Percentiles rank a stretch among this genome's conserved stretches.
Evolutionary conservation across 2,113 vertebrate species (phyloP).

Genomic region (Willisornis vidua): DNA sequence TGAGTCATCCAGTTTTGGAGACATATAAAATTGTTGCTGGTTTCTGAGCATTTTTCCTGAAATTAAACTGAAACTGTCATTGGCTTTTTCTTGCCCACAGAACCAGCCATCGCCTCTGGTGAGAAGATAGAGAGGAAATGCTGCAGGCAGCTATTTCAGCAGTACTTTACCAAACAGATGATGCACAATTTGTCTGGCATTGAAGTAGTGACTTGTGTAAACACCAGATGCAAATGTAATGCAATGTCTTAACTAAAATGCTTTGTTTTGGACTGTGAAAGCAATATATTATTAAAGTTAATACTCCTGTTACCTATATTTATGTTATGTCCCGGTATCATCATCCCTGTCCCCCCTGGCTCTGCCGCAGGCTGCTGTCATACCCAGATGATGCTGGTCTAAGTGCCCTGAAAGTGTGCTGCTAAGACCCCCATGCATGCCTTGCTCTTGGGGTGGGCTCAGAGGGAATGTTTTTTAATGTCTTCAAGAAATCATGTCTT

Average conservation of each 20-base stretch:
- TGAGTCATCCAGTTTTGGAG: neutral
- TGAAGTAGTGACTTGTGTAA: slow-evolving; percentile 33
- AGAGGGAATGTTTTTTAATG: neutral
- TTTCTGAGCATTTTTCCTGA: slow-evolving; percentile 5
- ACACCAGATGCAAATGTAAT: slow-evolving; percentile 45
- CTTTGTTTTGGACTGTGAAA: neutral
- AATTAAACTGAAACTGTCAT: neutral
- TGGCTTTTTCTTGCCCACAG: neutral
- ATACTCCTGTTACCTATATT: neutral
- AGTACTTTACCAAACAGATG: slow-evolving; percentile 14
- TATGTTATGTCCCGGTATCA: neutral
- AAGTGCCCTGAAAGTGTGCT: neutral
- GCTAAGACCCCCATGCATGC: fast-evolving
- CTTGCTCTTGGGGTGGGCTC: neutral
- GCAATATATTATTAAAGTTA: neutral
- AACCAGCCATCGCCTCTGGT: neutral
- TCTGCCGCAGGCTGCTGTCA: neutral
- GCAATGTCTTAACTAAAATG: neutral
- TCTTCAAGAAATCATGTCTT: neutral
- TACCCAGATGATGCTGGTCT: neutral
- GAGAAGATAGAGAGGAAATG: slow-evolving; percentile 3
- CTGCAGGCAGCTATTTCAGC: neutral
- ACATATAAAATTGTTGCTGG: neutral
- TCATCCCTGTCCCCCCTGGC: neutral
- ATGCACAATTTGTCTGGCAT: slow-evolving; percentile 28